A percentile compares a stretch with the other conserved stretches of the same genome.
phyloP scores from a whole-genome alignment of 37 sponge, comb jelly and placozoan species.

The Ephydatia muelleri region DNA sequence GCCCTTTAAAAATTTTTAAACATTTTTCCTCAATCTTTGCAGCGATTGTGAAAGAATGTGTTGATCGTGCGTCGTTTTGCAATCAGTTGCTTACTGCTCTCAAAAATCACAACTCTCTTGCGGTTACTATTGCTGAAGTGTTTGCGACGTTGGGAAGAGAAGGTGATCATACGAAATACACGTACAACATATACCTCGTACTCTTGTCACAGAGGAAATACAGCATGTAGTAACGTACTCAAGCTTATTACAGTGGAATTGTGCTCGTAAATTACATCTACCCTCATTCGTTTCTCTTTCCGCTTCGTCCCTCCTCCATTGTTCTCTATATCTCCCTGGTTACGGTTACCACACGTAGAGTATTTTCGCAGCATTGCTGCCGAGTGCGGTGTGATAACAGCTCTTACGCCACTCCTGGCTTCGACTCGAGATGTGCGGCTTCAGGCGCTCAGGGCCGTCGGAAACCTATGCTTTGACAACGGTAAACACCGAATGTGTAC shows the following conservation, averaged over 20 bases:
- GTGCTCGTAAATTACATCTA: no score
- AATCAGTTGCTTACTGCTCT: slow-evolving; percentile 12
- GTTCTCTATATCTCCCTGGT: no score
- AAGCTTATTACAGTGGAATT: no score
- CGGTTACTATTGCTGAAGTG: slow-evolving; percentile 18
- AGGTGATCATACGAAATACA: no score
- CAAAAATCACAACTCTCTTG: neutral
- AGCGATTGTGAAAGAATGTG: no score
- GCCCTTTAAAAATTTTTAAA: no score
- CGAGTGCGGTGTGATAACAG: neutral
- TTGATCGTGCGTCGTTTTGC: slow-evolving; percentile 3
- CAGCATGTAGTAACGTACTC: no score
- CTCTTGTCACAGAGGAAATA: no score
- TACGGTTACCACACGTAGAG: neutral
- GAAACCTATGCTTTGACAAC: slow-evolving; percentile 74
- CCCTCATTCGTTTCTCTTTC: no score
- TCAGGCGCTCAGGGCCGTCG: slow-evolving; percentile 60
- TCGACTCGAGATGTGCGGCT: slow-evolving; percentile 5
- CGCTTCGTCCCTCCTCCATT: no score
- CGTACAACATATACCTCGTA: no score
- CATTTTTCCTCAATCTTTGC: no score
- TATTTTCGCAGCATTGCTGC: slow-evolving; percentile 25
- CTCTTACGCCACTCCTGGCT: neutral
- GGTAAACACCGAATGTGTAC: slow-evolving; percentile 28
- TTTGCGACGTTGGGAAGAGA: slow-evolving; percentile 32